These are phyloP conservation scores for Gallinago media DNA, from an alignment of 2,113 vertebrate species.

Conservation along the genomic window DNA sequence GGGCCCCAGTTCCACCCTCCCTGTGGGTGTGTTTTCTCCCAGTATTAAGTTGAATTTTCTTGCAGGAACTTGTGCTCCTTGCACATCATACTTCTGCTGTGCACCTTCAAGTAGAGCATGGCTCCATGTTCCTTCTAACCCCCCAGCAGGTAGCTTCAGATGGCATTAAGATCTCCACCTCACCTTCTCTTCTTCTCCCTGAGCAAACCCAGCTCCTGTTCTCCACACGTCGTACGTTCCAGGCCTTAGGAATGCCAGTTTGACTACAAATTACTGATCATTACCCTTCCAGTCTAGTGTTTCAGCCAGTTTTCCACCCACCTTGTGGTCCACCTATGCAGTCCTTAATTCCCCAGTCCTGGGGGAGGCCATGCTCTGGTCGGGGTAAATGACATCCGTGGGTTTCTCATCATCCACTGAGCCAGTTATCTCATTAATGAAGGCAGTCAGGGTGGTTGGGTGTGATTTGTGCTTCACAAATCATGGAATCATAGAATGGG, in stretches of 20 bases:
- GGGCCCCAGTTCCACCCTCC: background rate
- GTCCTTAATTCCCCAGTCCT: background rate
- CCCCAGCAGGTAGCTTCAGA: background rate
- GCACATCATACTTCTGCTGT: background rate
- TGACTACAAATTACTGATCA: rapidly evolving
- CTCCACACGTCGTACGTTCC: background rate
- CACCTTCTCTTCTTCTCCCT: background rate
- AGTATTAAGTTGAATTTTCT: background rate
- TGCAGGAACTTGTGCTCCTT: rapidly evolving
- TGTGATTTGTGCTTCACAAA: background rate
- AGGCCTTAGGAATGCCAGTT: background rate
- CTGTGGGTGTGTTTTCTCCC: background rate
- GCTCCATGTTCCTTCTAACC: background rate
- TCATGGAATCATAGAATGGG: background rate
- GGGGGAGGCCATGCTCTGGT: too few relatives aligned
- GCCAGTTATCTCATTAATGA: background rate
- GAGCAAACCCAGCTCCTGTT: background rate
- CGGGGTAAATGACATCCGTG: rapidly evolving
- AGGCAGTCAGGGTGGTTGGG: background rate
- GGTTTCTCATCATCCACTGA: background rate
- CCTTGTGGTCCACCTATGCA: background rate
- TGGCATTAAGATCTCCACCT: background rate
- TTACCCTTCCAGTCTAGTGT: background rate
- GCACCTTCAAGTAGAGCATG: background rate
- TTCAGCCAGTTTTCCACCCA: background rate